Conservation (phyloP, 2,113 vertebrate species). For the Halcyon senegalensis region DNA sequence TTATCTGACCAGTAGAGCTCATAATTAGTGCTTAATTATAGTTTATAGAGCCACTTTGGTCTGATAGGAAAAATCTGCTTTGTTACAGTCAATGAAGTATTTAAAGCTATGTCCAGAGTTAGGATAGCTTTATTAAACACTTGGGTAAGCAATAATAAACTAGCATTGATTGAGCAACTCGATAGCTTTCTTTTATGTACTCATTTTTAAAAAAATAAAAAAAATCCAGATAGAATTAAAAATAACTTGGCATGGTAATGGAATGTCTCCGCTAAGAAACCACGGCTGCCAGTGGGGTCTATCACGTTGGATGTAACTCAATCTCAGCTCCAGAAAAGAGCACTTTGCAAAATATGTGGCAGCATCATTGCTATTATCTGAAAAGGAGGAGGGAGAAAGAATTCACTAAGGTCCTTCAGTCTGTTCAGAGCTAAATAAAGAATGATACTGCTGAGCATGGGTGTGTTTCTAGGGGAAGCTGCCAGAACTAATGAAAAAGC, state of each 20-base stretch:
- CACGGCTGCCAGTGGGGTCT: constrained; percentile 6
- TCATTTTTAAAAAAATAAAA: not conserved
- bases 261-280: constrained; percentile 19
- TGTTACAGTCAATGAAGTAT: constrained; percentile 79
- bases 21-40: constrained; percentile 80
- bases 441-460: constrained; percentile 54
- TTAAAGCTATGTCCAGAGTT: constrained; percentile 64
- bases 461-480: constrained; percentile 42
- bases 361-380: constrained; percentile 20
- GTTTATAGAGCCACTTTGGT: constrained; percentile 75
- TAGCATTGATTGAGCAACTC: constrained; percentile 73
- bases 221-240: constrained; percentile 63
- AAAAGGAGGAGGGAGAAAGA: constrained; percentile 39
- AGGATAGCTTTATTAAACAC: constrained; percentile 79
- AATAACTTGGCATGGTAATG: constrained; percentile 60
- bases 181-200: constrained; percentile 70
- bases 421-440: constrained; percentile 67
- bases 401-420: constrained; percentile 47
- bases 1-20: constrained; percentile 73
- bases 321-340: constrained; percentile 55
- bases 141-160: constrained; percentile 81
- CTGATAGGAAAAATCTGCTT: constrained; percentile 74
- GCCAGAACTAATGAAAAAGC: constrained; percentile 55
- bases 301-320: constrained; percentile 32
- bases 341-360: constrained; percentile 36